Evolutionary conservation across 2,113 vertebrate species (phyloP), one percentile per base, ranked within the genome.

Genomic region (Pelobates fuscus): DNA sequence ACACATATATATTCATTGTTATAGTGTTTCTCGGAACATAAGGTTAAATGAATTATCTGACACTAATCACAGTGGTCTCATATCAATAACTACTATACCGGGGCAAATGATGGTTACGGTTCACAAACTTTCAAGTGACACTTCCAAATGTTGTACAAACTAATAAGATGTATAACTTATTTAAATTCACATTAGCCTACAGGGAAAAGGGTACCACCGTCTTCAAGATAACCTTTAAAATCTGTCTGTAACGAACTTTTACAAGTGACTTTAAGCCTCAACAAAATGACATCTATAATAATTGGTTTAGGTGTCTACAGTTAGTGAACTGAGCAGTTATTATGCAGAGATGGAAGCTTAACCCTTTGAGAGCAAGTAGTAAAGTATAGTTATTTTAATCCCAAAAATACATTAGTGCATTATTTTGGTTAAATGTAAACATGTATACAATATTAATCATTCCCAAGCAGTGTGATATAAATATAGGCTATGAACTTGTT

Each of bases 171-270:
- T 62, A 62, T 71, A 11, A 46, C 41, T 10, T 49, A 49, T 71
- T 49, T 7, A 61, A 62, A 49, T 71, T 49, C 44, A 30, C 37
- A 26, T 71, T 25, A 44, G 18, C 57, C 54, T 55, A 11, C 23
- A 21, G 68, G 41, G 37, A 29, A 71, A 46, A 61, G 37, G 57
- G 37, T 71, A 30, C 20, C 26, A 62, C 58, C 23, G 26, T 62
- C 69, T 71, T 15, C 58, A 71, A 17, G 69, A 60, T 62, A 62
- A 61, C 68, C 68, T 71, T 60, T 71, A 71, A 30, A 44, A 61
- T 60, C 32, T 44, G 30, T 52, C 59, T 52, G 44, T 59, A 71
- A 71, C 57, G 59, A 71, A 71, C 57, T 61, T 71, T 71, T 71
- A 71, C 52, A 61, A 61, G 57, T 71, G 37, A 60, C 30, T 27